Percentiles rank a stretch among this genome's conserved stretches.
phyloP scores from a whole-genome alignment of 2,797 vertebrate species.

The Epinephelus awoara region DNA sequence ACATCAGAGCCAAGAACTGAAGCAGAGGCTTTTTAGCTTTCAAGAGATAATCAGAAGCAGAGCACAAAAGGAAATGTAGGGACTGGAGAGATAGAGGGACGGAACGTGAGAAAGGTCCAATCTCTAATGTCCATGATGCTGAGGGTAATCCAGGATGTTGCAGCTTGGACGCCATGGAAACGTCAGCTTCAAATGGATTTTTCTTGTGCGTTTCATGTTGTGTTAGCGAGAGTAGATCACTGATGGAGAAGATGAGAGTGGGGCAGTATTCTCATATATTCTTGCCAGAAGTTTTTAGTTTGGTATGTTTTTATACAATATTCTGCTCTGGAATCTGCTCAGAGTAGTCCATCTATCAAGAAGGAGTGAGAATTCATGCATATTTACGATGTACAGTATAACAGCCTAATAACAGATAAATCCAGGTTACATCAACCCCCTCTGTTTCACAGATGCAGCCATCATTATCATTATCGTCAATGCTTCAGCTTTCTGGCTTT shows the following conservation, averaged over 20 bases:
- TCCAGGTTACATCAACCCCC: constrained; percentile 18
- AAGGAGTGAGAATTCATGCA: constrained; percentile 1
- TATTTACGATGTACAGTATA: constrained; percentile 21
- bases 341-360: not conserved
- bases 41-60: not conserved
- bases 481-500: not conserved
- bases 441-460: constrained; percentile 18
- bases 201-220: constrained; percentile 37
- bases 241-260: constrained; percentile 4
- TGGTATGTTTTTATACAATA: constrained; percentile 6
- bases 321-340: not conserved
- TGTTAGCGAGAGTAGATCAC: not conserved
- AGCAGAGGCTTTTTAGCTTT: not conserved
- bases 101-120: constrained; percentile 9
- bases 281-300: not conserved
- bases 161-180: constrained; percentile 19
- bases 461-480: not conserved
- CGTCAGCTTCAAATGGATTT: constrained; percentile 34
- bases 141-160: constrained; percentile 1
- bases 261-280: not conserved
- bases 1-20: constrained; percentile 14
- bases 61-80: not conserved
- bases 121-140: not conserved
- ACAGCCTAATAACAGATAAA: constrained; percentile 7
- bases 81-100: not conserved